These are phyloP conservation scores for Gopherus flavomarginatus DNA, from an alignment of 2,113 vertebrate genomes.

Conservation along the genomic window DNA sequence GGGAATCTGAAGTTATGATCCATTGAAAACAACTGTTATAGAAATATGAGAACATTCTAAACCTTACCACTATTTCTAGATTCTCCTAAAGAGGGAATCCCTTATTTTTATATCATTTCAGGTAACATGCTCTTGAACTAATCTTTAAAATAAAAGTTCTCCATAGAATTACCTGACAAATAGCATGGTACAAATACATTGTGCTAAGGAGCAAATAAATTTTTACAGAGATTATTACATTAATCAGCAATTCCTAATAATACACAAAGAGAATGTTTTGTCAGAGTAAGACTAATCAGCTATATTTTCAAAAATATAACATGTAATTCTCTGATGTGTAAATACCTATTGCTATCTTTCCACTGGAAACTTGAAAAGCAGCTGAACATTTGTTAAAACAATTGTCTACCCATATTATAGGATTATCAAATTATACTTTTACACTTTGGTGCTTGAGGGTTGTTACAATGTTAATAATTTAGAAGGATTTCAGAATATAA, in stretches of 20 bases:
- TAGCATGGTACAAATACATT: conserved; percentile 16
- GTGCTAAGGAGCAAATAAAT: conserved; percentile 55
- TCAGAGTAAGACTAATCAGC: conserved; percentile 64
- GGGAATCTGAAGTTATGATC: conserved; percentile 22
- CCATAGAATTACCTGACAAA: conserved; percentile 49
- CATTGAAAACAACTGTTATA: background rate
- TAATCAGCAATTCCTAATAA: conserved; percentile 59
- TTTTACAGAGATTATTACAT: conserved; percentile 65
- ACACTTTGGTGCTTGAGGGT: conserved; percentile 27
- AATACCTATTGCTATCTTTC: conserved; percentile 45
- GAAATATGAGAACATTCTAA: background rate
- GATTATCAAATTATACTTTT: conserved; percentile 48
- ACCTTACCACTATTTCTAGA: conserved; percentile 27
- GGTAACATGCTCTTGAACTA: conserved; percentile 41
- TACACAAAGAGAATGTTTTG: conserved; percentile 50
- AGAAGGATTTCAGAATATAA: conserved; percentile 58
- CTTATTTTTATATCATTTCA: conserved; percentile 10
- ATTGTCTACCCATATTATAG: conserved; percentile 42
- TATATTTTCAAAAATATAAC: conserved; percentile 38
- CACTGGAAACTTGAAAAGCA: conserved; percentile 55
- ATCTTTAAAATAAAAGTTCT: conserved; percentile 33
- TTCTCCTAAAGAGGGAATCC: conserved; percentile 38
- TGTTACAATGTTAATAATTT: conserved; percentile 53
- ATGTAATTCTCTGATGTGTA: conserved; percentile 61
- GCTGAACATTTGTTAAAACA: conserved; percentile 59